Conservation (phyloP, 1,140 invertebrate genomes). For the Coptotermes formosanus region DNA sequence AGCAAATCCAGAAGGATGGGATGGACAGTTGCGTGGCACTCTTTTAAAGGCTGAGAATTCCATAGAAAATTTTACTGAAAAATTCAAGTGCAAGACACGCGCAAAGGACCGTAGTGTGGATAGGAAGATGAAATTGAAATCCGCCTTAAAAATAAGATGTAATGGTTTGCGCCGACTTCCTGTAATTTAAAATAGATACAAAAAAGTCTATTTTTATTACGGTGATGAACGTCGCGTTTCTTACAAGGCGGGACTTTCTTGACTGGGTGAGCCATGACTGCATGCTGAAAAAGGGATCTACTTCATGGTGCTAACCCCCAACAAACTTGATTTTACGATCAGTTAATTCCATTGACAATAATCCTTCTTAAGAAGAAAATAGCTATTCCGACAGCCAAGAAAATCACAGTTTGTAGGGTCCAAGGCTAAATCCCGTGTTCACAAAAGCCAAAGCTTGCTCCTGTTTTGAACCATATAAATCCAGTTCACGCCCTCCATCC, state of each 20-base stretch:
- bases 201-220: not conserved
- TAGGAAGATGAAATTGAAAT: not conserved
- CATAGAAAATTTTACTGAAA: not conserved
- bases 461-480: too few relatives aligned
- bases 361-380: too few relatives aligned
- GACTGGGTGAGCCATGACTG: too few relatives aligned
- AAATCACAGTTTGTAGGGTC: too few relatives aligned
- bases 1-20: not conserved
- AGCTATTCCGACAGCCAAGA: too few relatives aligned
- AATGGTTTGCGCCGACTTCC: not conserved
- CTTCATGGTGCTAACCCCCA: too few relatives aligned
- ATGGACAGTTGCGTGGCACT: not conserved
- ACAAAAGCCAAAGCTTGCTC: too few relatives aligned
- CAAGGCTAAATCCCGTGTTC: too few relatives aligned
- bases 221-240: not conserved
- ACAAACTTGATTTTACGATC: too few relatives aligned
- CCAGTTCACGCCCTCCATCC: too few relatives aligned
- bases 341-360: too few relatives aligned
- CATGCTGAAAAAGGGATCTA: too few relatives aligned
- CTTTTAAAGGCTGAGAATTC: not conserved
- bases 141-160: not conserved
- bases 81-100: not conserved
- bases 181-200: not conserved
- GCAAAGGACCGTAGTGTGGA: not conserved
- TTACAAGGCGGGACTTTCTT: not conserved